These are phyloP conservation scores for Achlya flavicornis DNA, from an alignment of 2,888 invertebrate species.

Conservation along the genomic window DNA sequence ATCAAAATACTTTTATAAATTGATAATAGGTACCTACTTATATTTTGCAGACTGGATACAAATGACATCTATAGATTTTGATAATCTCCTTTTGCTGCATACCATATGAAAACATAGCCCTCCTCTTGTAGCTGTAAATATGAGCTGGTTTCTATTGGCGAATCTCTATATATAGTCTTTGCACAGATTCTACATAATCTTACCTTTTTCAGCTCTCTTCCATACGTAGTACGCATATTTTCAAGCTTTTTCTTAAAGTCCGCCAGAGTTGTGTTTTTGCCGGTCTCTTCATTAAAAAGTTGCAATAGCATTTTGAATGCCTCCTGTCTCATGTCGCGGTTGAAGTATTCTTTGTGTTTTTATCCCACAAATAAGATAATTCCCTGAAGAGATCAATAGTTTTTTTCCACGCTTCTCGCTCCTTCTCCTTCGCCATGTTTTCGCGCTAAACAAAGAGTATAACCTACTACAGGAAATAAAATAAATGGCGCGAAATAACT, in stretches of 20 bases:
- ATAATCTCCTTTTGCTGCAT: no score
- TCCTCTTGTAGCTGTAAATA: no score
- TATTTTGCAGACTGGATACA: no score
- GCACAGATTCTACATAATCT: conserved; percentile 17
- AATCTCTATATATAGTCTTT: no score
- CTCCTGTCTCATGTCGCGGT: conserved; percentile 26
- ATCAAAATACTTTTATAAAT: no score
- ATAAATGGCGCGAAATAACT: no score
- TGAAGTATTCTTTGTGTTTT: conserved; percentile 24
- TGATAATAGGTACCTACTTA: no score
- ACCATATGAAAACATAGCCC: no score
- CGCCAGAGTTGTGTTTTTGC: conserved; percentile 19
- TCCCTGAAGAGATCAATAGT: conserved; percentile 17
- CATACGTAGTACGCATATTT: conserved; percentile 27
- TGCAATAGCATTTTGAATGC: conserved; percentile 24
- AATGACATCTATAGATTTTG: no score
- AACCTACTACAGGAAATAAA: no score
- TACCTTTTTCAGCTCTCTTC: conserved; percentile 27
- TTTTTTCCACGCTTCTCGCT: conserved; percentile 21
- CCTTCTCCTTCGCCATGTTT: conserved; percentile 11
- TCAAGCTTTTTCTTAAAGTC: conserved; percentile 27
- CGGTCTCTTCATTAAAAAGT: conserved; percentile 23
- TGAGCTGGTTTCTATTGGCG: no score
- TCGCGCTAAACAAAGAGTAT: no score
- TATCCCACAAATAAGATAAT: conserved; percentile 21